Evolutionary conservation across 1,140 invertebrate species (phyloP), one percentile per base, ranked within the genome.

Genomic region (Dendroctonus valens): DNA sequence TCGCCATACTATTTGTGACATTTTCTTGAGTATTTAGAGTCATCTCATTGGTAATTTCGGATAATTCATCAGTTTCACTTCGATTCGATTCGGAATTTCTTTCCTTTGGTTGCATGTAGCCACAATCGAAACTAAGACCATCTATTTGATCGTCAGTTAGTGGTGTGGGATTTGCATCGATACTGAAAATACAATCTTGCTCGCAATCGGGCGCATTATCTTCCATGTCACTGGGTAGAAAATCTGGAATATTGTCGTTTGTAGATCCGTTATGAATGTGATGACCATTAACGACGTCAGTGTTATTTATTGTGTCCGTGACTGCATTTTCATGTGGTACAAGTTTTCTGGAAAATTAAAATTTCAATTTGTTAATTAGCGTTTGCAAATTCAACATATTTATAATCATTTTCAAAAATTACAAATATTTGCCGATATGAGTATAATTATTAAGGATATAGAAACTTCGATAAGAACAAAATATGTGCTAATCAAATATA

Each of bases 131-230:
- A 60, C 62, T 60, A 14, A 71, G 40, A 14, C 63, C 64, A 12
- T 61, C 61, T 41, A 64, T 67, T 54, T 65, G 64, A 51, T 70
- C 69, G 51, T 72, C 69, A 15, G 64, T 67, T 11, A 65, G 37
- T 3, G 54, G 39, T 6, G 42, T 53, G 11, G 15, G 49, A 46
- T 60, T 61, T 15, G 58, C 12, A 7, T 53, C 14, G 5, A 8
- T 46, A 41, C 73, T 74, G 49, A 67, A 75, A 8, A 73, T 73
- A 53, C 72, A 75, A 61, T 75, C 73, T 41, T 67, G 70, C 48
- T 71, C 72, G 49, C 73, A 75, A 51, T 70, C 72, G 26, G 61
- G 48, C 0, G 55, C 40, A 41, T 57, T 63, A 26, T 72, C 72
- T 3, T 74, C 72, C 39, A 68, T 42, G 14, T 69, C 68, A 63